These are phyloP conservation scores for Galeopterus variegatus DNA, from an alignment of 2,113 vertebrate genomes.

Conservation along the genomic window DNA sequence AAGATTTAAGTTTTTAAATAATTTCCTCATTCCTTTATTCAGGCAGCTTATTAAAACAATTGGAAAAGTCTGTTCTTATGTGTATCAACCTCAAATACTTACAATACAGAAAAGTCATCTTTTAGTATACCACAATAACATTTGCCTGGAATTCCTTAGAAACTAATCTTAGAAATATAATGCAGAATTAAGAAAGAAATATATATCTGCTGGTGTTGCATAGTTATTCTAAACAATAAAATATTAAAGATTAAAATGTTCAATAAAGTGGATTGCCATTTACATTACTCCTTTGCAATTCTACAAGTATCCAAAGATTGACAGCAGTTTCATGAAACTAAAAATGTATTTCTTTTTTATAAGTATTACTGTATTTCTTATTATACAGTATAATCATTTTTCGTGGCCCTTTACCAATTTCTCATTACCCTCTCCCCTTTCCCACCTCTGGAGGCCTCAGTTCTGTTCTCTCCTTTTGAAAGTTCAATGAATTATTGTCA, in stretches of 20 bases:
- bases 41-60: neutral
- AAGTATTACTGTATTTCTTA: no score
- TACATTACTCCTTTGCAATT: neutral
- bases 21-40: neutral
- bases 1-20: neutral
- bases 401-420: no score
- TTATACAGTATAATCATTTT: no score
- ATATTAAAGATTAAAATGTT: neutral
- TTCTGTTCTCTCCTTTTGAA: no score
- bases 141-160: neutral
- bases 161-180: neutral
- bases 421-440: no score
- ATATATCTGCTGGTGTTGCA: neutral
- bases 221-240: neutral
- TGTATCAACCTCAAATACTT: neutral
- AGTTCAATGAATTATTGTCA: no score
- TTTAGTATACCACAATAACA: neutral
- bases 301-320: neutral
- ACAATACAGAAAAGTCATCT: neutral
- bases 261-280: neutral
- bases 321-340: neutral
- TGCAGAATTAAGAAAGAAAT: neutral
- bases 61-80: neutral
- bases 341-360: neutral
- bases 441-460: no score